phyloP scores from a whole-genome alignment of 2,888 invertebrate species.

The Didymodactylos carnosus region DNA sequence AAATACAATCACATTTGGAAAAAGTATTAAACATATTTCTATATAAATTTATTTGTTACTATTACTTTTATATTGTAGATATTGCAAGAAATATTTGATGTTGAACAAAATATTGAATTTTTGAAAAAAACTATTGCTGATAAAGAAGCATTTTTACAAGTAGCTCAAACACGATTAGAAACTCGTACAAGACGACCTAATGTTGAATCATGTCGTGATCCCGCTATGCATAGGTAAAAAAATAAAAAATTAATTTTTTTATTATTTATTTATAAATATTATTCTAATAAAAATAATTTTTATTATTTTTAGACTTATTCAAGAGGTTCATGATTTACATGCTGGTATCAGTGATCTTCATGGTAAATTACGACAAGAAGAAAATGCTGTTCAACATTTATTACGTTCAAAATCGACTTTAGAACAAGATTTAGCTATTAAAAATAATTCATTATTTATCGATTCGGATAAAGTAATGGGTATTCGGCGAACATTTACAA shows the following conservation, averaged over 20 bases:
- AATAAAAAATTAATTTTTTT: neutral
- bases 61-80: conserved; percentile 38
- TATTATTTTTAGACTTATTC: conserved; percentile 46
- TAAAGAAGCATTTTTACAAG: conserved; percentile 42
- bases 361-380: conserved; percentile 47
- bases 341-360: conserved; percentile 60
- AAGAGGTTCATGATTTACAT: conserved; percentile 64
- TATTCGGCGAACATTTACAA: conserved; percentile 51
- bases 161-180: conserved; percentile 61
- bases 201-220: conserved; percentile 68
- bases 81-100: conserved; percentile 76
- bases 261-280: neutral
- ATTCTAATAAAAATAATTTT: neutral
- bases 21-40: neutral
- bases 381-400: conserved; percentile 40
- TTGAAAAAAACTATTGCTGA: conserved; percentile 72
- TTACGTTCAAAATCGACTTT: conserved; percentile 59
- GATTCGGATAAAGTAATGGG: conserved; percentile 86
- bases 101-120: conserved; percentile 71
- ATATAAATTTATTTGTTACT: neutral
- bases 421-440: conserved; percentile 63
- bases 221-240: conserved; percentile 53
- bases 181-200: conserved; percentile 68
- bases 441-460: conserved; percentile 70
- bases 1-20: conserved; percentile 32